Evolutionary conservation across 2,888 invertebrate genomes (phyloP).

Genomic region (Cheilosia vernalis): DNA sequence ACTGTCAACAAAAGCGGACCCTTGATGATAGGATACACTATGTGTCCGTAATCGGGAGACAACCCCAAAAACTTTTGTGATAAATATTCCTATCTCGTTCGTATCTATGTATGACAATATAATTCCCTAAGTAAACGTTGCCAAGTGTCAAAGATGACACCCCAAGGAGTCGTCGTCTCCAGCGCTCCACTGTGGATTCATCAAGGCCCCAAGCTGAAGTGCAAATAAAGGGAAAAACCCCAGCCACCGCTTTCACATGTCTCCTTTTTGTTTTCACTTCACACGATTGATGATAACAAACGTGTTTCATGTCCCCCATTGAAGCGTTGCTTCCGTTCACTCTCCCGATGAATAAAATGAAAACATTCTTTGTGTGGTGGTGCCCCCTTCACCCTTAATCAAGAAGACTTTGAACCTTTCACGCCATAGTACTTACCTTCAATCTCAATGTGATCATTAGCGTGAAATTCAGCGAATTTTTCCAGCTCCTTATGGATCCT

Average conservation of each 20-base stretch:
- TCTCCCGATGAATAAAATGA: slow-evolving; percentile 37
- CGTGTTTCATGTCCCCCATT: slow-evolving; percentile 58
- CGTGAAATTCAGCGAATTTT: slow-evolving; percentile 82
- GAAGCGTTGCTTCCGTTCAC: slow-evolving; percentile 51
- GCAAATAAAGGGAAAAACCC: slow-evolving; percentile 34
- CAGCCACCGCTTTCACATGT: neutral
- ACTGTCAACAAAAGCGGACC: neutral
- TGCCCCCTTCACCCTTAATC: neutral
- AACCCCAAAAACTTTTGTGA: slow-evolving; percentile 37
- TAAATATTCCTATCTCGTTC: slow-evolving; percentile 49
- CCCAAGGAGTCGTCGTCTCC: slow-evolving; percentile 3
- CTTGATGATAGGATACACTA: neutral
- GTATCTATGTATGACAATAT: slow-evolving; percentile 51
- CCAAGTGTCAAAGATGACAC: slow-evolving; percentile 50
- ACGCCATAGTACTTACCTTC: slow-evolving; percentile 78
- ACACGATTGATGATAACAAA: slow-evolving; percentile 65
- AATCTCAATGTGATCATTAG: slow-evolving; percentile 82
- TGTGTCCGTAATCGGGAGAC: slow-evolving; percentile 16
- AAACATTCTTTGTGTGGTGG: slow-evolving; percentile 19
- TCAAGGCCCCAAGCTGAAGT: slow-evolving; percentile 35
- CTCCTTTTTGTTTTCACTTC: slow-evolving; percentile 40
- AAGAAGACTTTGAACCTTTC: slow-evolving; percentile 13
- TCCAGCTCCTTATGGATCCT: slow-evolving; percentile 81
- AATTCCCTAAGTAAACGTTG: slow-evolving; percentile 59
- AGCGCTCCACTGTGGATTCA: slow-evolving; percentile 25